These are phyloP conservation scores for Megamerina dolium DNA, from an alignment of 2,888 invertebrate species.

Conservation along the genomic window DNA sequence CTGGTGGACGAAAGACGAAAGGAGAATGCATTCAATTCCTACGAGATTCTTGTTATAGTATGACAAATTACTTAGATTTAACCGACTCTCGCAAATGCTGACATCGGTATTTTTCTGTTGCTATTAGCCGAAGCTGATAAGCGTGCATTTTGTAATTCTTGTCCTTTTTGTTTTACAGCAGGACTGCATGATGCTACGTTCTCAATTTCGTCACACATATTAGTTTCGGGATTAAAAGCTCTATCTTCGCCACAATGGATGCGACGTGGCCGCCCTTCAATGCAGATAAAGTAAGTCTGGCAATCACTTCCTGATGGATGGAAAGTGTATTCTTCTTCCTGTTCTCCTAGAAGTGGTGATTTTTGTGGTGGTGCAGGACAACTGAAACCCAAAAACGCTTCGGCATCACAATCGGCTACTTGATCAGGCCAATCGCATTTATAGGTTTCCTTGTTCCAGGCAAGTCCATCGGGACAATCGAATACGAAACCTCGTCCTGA, in stretches of 20 bases:
- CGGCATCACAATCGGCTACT: conserved; percentile 72
- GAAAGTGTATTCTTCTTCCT: conserved; percentile 51
- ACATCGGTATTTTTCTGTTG: no score
- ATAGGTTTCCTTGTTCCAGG: conserved; percentile 65
- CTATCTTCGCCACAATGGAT: conserved; percentile 69
- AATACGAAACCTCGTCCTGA: conserved; percentile 68
- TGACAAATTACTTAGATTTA: no score
- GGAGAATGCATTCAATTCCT: no score
- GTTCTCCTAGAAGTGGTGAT: conserved; percentile 46
- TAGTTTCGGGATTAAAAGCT: conserved; percentile 69
- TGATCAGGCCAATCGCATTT: conserved; percentile 86
- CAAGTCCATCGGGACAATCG: conserved; percentile 78
- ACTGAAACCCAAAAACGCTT: conserved; percentile 69
- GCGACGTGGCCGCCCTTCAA: conserved; percentile 66
- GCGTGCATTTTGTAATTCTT: conserved; percentile 40
- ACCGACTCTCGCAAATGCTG: no score
- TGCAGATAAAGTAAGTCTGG: conserved; percentile 73
- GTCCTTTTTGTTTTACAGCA: conserved; percentile 30
- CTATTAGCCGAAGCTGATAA: no score
- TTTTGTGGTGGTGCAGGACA: conserved; percentile 60
- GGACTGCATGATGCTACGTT: conserved; percentile 68
- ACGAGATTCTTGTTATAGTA: no score
- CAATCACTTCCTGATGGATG: conserved; percentile 59
- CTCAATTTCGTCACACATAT: conserved; percentile 69
- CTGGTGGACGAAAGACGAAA: conserved; percentile 9